Evolutionary conservation across 2,113 vertebrate species (phyloP).

Genomic region (Danio rerio): GRCz12tu NC_133198.1:50192001-50192500

Average conservation of each 20-base stretch:
- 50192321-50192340: too few relatives aligned
- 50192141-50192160: slow-evolving; percentile 18
- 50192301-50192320: too few relatives aligned
- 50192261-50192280: not conserved
- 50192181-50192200: slow-evolving; percentile 7
- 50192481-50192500: too few relatives aligned
- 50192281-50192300: too few relatives aligned
- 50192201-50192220: not conserved
- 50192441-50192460: too few relatives aligned
- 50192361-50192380: too few relatives aligned
- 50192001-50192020: slow-evolving; percentile 35
- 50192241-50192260: not conserved
- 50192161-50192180: not conserved
- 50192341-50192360: too few relatives aligned
- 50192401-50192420: too few relatives aligned
- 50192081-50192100: slow-evolving; percentile 21
- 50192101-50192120: slow-evolving; percentile 16
- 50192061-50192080: slow-evolving; percentile 39
- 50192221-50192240: not conserved
- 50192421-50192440: too few relatives aligned
- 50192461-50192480: too few relatives aligned
- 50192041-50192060: slow-evolving; percentile 27
- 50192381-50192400: too few relatives aligned
- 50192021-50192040: slow-evolving; percentile 29
- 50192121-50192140: not conserved